Base-by-base conservation (phyloP, 2,797 vertebrate species). In the Champsocephalus gunnari region DNA sequence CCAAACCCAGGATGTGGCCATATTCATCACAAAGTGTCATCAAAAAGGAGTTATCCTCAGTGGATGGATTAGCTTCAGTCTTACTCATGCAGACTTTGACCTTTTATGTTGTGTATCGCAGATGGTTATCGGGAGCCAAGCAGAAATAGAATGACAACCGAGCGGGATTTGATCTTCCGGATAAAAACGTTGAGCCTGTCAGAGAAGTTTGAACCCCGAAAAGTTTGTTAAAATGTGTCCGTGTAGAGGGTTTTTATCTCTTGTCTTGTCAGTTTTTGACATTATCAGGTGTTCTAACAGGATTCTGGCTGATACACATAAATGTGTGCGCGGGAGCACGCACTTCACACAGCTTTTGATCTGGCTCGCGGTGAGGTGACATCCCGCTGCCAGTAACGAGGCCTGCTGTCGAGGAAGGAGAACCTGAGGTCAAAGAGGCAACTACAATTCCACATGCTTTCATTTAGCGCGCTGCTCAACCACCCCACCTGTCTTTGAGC, bases 351-450 rank as follows among this genome's bases (percentile, higher is more conserved):
- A 4, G 17, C 60, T 66, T 92, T 91, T 93, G 90, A 93, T 93
- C 88, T 72, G 86, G 68, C 83, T 83, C 69, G 54, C 38, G 1
- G 77, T 5, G 76, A 72, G 75, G 89, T 87, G 90, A 91, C 91
- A 90, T 79, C 88, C 90, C 41, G 67, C 81, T 51, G 88, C 85
- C 83, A 28, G 83, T 90, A 89, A 92, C 86, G 84, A 92, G 82
- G 89, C 74, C 69, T 13, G 66, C 84, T 89, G 83, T 88, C 41
- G 77, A 84, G 88, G 84, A 89, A 90, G 89, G 86, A 89, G 85
- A 92, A 88, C 83, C 81, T 1, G 67, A 91, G 92, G 93, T 93
- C 93, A 91, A 61, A 88, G 79, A 88, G 87, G 85, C 86, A 59
- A 83, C 80, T 72, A 44, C 75, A 32, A 75, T 91, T 86, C 84